Conservation (phyloP, 2,888 invertebrate species). For the Polyommatus iphigenia region DNA sequence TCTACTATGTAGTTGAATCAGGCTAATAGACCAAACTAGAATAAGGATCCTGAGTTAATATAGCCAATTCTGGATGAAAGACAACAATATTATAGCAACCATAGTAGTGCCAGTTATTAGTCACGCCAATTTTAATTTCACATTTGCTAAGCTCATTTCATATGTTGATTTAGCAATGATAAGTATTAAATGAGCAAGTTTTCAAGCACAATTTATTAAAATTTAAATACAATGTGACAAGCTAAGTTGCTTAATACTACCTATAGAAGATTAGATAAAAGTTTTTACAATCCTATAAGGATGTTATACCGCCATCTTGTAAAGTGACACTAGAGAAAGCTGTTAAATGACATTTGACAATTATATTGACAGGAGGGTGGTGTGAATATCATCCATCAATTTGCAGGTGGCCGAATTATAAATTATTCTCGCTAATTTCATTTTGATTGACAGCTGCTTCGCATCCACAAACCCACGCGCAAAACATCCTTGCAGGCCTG, state of each 20-base stretch:
- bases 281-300: background rate
- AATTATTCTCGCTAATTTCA: no score
- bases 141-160: slow-evolving; percentile 9
- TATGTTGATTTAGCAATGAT: background rate
- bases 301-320: background rate
- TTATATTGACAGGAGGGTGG: no score
- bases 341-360: no score
- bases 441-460: background rate
- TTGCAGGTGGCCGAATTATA: background rate
- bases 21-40: background rate
- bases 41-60: background rate
- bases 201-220: no score
- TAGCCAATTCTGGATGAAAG: background rate
- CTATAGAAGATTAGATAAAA: no score
- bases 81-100: background rate
- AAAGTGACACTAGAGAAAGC: no score
- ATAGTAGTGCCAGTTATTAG: background rate
- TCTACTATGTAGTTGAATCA: background rate
- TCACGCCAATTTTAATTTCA: background rate
- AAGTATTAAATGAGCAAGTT: no score
- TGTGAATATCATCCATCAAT: background rate
- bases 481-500: background rate
- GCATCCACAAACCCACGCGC: background rate
- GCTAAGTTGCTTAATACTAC: no score
- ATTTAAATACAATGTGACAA: no score